phyloP scores from a whole-genome alignment of 2,888 invertebrate genomes.

The Nomada lathburiana region DNA sequence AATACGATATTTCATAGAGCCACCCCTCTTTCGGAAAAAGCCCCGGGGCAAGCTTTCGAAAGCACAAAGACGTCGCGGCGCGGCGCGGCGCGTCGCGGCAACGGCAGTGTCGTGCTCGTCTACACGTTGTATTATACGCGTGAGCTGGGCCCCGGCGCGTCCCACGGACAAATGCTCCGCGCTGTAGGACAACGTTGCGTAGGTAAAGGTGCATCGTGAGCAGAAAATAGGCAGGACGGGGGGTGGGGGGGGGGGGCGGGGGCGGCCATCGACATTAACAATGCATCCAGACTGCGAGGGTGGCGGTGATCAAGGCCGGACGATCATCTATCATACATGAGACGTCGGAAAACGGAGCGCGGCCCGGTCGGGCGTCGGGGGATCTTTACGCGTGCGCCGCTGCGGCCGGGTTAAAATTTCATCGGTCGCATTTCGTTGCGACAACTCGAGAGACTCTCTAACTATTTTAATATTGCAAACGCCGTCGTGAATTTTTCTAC shows the following conservation, averaged over 20 bases:
- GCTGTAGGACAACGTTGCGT: slow-evolving; percentile 18
- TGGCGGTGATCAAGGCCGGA: slow-evolving; percentile 63
- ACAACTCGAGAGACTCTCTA: neutral
- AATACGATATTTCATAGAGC: slow-evolving; percentile 72
- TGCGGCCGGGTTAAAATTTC: slow-evolving; percentile 46
- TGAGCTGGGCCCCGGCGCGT: slow-evolving; percentile 38
- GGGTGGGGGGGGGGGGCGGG: no score
- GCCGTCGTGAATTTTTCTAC: neutral
- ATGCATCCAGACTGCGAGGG: slow-evolving; percentile 67
- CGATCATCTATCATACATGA: slow-evolving; percentile 71
- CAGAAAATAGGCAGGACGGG: slow-evolving; percentile 48
- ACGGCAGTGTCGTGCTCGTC: slow-evolving; percentile 51
- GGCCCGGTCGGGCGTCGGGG: slow-evolving; percentile 20
- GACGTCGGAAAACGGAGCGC: slow-evolving; percentile 35
- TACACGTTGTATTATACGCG: slow-evolving; percentile 64
- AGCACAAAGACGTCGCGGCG: slow-evolving; percentile 68
- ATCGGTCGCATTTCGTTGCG: slow-evolving; percentile 26
- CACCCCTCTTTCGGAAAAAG: slow-evolving; percentile 65
- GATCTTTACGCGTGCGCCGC: slow-evolving; percentile 30
- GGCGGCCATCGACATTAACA: slow-evolving; percentile 67
- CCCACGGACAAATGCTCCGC: slow-evolving; percentile 17
- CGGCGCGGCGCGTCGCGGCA: no score
- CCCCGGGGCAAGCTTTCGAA: slow-evolving; percentile 68
- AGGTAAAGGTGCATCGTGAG: slow-evolving; percentile 37
- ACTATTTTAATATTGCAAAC: slow-evolving; percentile 16